Evolutionary conservation across 2,888 invertebrate species (phyloP).

Genomic region (Auanema freiburgensis): DNA sequence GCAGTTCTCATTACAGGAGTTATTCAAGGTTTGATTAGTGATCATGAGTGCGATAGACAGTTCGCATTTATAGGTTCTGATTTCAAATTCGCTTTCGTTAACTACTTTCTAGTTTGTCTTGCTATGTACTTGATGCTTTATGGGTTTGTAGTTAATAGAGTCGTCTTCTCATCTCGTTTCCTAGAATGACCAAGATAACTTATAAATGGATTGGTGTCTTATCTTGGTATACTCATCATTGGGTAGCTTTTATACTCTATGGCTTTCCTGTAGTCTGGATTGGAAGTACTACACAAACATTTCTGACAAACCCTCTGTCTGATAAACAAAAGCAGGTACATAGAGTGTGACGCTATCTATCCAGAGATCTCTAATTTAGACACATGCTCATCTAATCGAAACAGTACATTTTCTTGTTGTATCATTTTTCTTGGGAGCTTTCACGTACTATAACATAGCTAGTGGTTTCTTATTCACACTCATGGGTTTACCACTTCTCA

Average conservation of each 20-base stretch:
- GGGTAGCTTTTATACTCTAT: conserved; percentile 37
- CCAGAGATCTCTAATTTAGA: neutral
- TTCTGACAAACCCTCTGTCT: conserved; percentile 25
- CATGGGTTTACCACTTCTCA: conserved; percentile 28
- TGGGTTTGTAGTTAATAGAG: conserved; percentile 2
- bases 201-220: conserved; percentile 18
- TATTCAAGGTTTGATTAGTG: neutral
- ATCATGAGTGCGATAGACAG: neutral
- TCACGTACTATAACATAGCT: conserved; percentile 47
- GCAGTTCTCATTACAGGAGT: conserved; percentile 5
- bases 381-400: conserved; percentile 21
- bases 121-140: conserved; percentile 6
- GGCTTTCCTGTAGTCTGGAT: conserved; percentile 40
- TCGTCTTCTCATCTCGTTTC: neutral
- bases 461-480: conserved; percentile 46
- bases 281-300: conserved; percentile 28
- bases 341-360: neutral
- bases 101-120: conserved; percentile 8
- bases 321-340: conserved; percentile 13
- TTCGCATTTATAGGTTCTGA: neutral
- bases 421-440: conserved; percentile 24
- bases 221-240: conserved; percentile 39
- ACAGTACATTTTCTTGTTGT: conserved; percentile 27
- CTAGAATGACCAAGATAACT: conserved; percentile 13
- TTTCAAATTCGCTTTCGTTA: neutral